phyloP scores from a whole-genome alignment of 2,888 invertebrate species.

The Caradrina clavipalpis region DNA sequence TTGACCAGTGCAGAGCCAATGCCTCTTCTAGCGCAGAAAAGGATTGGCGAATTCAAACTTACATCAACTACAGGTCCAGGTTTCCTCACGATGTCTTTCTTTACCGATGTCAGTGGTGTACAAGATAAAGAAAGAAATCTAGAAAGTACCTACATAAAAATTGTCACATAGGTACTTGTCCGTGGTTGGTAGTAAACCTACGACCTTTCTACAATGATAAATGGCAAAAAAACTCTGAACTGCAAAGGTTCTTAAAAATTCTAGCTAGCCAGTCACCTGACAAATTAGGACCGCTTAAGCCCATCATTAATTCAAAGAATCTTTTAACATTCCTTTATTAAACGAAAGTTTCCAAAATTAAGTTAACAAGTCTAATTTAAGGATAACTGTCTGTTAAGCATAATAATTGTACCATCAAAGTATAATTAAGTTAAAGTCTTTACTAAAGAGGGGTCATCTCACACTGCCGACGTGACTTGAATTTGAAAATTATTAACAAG shows the following conservation, averaged over 20 bases:
- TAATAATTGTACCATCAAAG: conserved; percentile 56
- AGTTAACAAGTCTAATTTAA: conserved; percentile 54
- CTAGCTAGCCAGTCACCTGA: conserved; percentile 12
- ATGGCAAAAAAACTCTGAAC: neutral
- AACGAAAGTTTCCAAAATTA: conserved; percentile 52
- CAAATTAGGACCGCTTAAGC: conserved; percentile 10
- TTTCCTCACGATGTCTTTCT: too few relatives aligned
- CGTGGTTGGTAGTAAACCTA: too few relatives aligned
- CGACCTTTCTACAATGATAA: too few relatives aligned
- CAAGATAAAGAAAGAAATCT: too few relatives aligned
- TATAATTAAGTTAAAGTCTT: conserved; percentile 54
- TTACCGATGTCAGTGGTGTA: too few relatives aligned
- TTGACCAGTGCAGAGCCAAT: too few relatives aligned
- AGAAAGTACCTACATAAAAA: too few relatives aligned
- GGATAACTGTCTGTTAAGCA: conserved; percentile 42
- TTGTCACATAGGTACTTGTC: too few relatives aligned
- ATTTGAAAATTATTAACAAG: conserved; percentile 28
- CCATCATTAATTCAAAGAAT: conserved; percentile 40
- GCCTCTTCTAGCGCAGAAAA: too few relatives aligned
- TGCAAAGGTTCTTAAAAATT: neutral
- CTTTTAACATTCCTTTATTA: conserved; percentile 31
- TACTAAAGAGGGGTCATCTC: conserved; percentile 36
- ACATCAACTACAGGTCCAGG: too few relatives aligned
- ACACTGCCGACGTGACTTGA: conserved; percentile 15
- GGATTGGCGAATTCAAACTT: too few relatives aligned